Evolutionary conservation across 2,888 invertebrate genomes (phyloP), one percentile per base, ranked within the genome.

Genomic region (Drosophila anomalata): DNA sequence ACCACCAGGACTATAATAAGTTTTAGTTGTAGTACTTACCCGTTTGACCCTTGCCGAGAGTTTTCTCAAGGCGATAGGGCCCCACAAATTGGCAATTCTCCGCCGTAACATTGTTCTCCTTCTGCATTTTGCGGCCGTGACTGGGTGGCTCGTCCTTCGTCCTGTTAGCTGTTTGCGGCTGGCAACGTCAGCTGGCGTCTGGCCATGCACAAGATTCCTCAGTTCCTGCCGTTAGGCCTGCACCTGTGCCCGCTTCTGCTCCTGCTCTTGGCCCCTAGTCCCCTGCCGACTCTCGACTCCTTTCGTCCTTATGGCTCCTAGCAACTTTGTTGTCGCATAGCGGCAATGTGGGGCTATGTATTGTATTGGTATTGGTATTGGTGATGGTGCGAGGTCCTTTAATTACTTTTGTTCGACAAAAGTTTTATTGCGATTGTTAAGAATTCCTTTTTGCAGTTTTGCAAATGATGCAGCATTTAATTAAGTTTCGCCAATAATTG

Each of bases 21-120:
- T 14, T 24, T 12, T 5, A 3, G 9, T 29, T 41, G 36, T 20
- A 20, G 56, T 66, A 91, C 93, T 93, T 93, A 99, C 99, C 99
- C 92, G 99, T 99, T 93, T 99, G 99, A 78, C 99, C 99, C 93
- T 99, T 99, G 88, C 99, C 99, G 78, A 99, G 94, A 59, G 99
- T 99, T 93, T 99, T 99, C 93, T 99, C 99, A 92, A 99, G 94
- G 92, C 99, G 94, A 93, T 99, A 99, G 69, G 99, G 99, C 87
- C 99, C 99, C 90, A 99, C 99, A 93, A 98, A 99, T 93, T 97
- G 97, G 92, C 97, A 96, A 90, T 94, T 94, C 93, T 95, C 95
- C 83, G 93, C 93, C 89, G 93, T 89, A 67, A 89, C 84, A 81
- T 90, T 91, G 86, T 92, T 92, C 90, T 92, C 92, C 81, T 92